Conservation (phyloP, 2,797 vertebrate species). For the Acipenser ruthenus region DNA sequence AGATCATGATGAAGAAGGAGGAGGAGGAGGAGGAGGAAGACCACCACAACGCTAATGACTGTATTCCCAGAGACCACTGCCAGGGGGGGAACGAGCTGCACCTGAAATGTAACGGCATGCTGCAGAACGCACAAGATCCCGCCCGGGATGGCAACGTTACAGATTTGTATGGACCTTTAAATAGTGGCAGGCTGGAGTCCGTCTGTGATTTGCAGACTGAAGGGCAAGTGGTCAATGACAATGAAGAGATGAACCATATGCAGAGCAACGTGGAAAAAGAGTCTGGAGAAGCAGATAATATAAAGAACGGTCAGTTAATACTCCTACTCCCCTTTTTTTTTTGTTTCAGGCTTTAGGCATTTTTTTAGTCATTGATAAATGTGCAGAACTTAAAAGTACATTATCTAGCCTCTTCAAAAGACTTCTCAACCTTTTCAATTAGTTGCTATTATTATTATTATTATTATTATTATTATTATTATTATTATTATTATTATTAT, state of each 20-base stretch:
- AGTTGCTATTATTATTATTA: too few relatives aligned
- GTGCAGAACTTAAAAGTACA: too few relatives aligned
- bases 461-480: too few relatives aligned
- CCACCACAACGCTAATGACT: constrained; percentile 52
- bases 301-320: constrained; percentile 47
- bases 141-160: constrained; percentile 26
- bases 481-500: too few relatives aligned
- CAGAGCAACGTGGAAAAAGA: constrained; percentile 31
- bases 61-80: constrained; percentile 13
- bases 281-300: constrained; percentile 36
- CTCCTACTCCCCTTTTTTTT: background rate
- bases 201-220: constrained; percentile 33
- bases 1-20: constrained; percentile 43
- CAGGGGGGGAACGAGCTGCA: background rate
- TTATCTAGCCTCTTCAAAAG: too few relatives aligned
- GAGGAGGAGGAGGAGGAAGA: constrained; percentile 47
- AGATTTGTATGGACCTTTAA: constrained; percentile 20
- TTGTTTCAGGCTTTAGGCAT: background rate
- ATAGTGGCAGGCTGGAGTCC: constrained; percentile 25
- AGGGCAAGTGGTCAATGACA: constrained; percentile 23
- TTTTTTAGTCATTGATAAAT: constrained; percentile 3
- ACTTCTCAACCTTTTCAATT: too few relatives aligned
- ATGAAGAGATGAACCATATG: constrained; percentile 21
- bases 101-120: constrained; percentile 47
- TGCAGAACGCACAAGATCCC: constrained; percentile 28